These are phyloP conservation scores for Dorcus hopei DNA, from an alignment of 2,888 invertebrate genomes.

Conservation along the genomic window DNA sequence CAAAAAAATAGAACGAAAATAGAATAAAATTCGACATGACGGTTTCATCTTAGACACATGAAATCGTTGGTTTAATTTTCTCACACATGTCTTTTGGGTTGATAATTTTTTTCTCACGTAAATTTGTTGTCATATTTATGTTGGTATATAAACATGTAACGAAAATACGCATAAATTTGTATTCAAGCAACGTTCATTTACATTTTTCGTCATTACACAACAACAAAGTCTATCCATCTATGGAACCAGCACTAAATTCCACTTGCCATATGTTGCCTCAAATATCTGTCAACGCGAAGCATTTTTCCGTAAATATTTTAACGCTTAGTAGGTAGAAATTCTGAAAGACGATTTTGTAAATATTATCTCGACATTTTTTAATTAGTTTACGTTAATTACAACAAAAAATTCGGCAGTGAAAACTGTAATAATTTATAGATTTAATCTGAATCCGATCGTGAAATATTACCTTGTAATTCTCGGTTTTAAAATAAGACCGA, in stretches of 20 bases:
- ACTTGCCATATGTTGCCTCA: constrained; percentile 11
- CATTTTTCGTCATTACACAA: constrained; percentile 14
- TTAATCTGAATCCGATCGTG: constrained; percentile 15
- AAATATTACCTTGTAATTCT: constrained; percentile 22
- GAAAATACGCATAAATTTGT: too few species aligned
- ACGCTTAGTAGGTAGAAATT: neutral
- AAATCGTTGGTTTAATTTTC: too few species aligned
- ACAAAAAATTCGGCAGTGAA: neutral
- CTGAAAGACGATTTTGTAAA: constrained; percentile 9
- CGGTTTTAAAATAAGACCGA: constrained; percentile 1
- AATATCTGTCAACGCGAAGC: constrained; percentile 8
- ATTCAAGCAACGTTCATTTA: constrained; percentile 8
- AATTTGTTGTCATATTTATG: too few species aligned
- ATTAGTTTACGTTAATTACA: neutral
- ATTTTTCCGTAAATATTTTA: constrained; percentile 4
- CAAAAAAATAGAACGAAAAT: too few species aligned
- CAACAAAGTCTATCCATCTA: constrained; percentile 11
- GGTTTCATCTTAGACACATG: too few species aligned
- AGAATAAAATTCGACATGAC: too few species aligned
- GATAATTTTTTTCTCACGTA: too few species aligned
- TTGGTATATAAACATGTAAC: too few species aligned
- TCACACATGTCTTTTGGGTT: too few species aligned
- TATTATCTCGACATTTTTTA: constrained; percentile 4
- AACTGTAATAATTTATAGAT: neutral
- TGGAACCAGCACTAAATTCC: constrained; percentile 9